A percentile compares a stretch with the other conserved stretches of the same genome.
phyloP scores from a whole-genome alignment of 2,797 vertebrate species.

The Tauraco hartlaubi region DNA sequence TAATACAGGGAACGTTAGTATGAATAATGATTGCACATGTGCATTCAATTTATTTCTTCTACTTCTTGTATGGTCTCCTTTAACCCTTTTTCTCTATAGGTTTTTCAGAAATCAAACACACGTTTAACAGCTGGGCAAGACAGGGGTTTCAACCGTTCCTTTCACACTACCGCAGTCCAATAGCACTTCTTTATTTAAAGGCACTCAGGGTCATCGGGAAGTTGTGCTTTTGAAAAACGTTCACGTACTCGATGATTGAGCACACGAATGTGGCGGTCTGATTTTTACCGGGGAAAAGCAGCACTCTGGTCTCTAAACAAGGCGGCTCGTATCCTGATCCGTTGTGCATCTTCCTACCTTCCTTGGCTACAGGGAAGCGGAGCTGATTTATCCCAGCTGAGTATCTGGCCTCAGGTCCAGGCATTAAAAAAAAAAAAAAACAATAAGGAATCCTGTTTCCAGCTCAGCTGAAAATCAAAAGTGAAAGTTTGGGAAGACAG shows the following conservation, averaged over 20 bases:
- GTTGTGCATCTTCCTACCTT: background rate
- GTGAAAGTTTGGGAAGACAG: slow-evolving; percentile 57
- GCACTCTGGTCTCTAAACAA: background rate
- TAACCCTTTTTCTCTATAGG: slow-evolving; percentile 68
- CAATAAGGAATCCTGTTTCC: background rate
- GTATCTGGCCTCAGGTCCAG: background rate
- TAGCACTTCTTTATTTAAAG: slow-evolving; percentile 57
- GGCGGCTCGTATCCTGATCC: rapidly evolving
- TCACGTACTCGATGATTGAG: slow-evolving; percentile 38
- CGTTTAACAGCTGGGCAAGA: slow-evolving; percentile 67
- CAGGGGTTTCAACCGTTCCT: slow-evolving; percentile 41
- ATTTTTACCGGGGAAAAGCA: slow-evolving; percentile 8
- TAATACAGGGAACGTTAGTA: slow-evolving; percentile 71
- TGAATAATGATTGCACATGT: slow-evolving; percentile 79
- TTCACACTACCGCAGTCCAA: slow-evolving; percentile 12
- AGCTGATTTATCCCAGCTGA: slow-evolving; percentile 55
- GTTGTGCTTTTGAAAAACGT: slow-evolving; percentile 56
- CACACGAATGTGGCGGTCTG: background rate
- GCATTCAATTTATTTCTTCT: slow-evolving; percentile 80
- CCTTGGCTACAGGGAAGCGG: rapidly evolving
- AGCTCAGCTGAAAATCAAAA: slow-evolving; percentile 51
- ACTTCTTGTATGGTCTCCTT: slow-evolving; percentile 70
- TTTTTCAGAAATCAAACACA: slow-evolving; percentile 74
- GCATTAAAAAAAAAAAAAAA: background rate
- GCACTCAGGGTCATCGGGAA: slow-evolving; percentile 37